Evolutionary conservation across 2,797 vertebrate genomes (phyloP).

Genomic region (Gambusia yucatana): DNA sequence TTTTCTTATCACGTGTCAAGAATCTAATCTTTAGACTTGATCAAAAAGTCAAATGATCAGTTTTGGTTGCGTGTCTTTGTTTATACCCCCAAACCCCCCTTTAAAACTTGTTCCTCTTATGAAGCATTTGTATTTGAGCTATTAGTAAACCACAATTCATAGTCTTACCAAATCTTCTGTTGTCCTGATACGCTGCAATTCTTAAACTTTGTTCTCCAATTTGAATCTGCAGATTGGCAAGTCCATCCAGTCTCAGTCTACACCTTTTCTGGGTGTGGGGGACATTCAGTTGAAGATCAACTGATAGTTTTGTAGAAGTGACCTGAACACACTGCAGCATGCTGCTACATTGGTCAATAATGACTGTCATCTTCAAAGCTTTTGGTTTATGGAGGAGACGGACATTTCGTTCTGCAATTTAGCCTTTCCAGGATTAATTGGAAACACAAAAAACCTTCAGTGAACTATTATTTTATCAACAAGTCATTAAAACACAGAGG

Average conservation of each 20-base stretch:
- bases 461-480: not conserved
- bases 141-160: not conserved
- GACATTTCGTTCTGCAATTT: not conserved
- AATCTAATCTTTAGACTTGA: not conserved
- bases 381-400: not conserved
- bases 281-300: not conserved
- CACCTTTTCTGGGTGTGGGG: not conserved
- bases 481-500: not conserved
- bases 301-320: not conserved
- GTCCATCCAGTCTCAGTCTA: not conserved
- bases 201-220: not conserved
- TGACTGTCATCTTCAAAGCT: not conserved
- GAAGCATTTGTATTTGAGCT: not conserved
- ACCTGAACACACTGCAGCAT: not conserved
- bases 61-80: not conserved
- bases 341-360: not conserved
- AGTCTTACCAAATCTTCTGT: not conserved
- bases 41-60: not conserved
- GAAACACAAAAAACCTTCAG: not conserved
- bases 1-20: constrained; percentile 4
- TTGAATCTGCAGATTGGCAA: not conserved
- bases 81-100: not conserved
- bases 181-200: not conserved
- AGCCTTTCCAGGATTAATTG: not conserved
- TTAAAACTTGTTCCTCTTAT: not conserved